Conservation (phyloP, 2,888 invertebrate species). For the Diadegma fenestrale region DNA sequence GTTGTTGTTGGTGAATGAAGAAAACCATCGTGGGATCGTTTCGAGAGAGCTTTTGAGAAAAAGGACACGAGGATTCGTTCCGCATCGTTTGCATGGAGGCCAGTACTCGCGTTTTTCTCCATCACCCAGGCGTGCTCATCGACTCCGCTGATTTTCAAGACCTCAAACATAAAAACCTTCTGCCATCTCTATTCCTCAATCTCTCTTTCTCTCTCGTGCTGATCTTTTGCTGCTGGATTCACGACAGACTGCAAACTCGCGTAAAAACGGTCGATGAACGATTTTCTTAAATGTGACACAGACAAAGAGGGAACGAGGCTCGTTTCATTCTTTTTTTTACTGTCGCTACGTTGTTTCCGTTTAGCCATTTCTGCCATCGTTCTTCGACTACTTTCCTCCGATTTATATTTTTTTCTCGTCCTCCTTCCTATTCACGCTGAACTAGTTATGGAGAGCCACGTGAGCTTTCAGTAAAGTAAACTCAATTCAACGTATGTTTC, state of each 20-base stretch:
- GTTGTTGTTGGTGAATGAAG: constrained; percentile 44
- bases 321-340: constrained; percentile 8
- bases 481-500: not conserved
- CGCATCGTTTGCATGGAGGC: constrained; percentile 51
- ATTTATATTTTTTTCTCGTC: not conserved
- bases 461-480: not conserved
- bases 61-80: constrained; percentile 45
- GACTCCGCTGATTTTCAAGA: constrained; percentile 21
- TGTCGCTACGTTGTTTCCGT: not conserved
- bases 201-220: not conserved
- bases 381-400: constrained; percentile 8
- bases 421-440: not conserved
- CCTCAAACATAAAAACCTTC: constrained; percentile 7
- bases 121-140: constrained; percentile 49
- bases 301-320: not conserved
- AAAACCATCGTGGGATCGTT: not conserved
- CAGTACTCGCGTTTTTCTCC: constrained; percentile 53
- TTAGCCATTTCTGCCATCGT: not conserved
- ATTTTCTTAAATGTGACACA: constrained; percentile 40
- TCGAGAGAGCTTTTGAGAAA: constrained; percentile 45
- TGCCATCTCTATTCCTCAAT: not conserved
- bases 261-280: constrained; percentile 6
- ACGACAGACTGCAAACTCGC: constrained; percentile 39
- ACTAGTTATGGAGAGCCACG: not conserved
- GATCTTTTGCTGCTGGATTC: constrained; percentile 40